Evolutionary conservation across 2,888 invertebrate species (phyloP).

Genomic region (Tethea ocularis): DNA sequence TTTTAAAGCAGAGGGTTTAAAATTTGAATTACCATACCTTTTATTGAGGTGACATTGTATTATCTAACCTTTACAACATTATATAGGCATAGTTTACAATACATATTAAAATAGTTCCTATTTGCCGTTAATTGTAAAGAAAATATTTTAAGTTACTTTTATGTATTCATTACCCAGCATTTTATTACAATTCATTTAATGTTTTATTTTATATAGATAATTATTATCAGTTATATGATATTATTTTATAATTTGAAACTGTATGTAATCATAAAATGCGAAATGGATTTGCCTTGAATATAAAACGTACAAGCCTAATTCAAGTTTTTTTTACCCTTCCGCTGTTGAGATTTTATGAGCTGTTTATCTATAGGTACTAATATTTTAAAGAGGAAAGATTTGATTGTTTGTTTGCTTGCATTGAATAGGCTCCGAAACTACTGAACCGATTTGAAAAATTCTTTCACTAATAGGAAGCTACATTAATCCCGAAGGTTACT

Average conservation of each 20-base stretch:
- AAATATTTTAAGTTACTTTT: not conserved
- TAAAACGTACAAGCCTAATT: slow-evolving; percentile 34
- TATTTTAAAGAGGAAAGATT: no score
- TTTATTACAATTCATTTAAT: not conserved
- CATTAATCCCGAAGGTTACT: no score
- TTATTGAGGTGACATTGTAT: not conserved
- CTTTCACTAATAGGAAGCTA: no score
- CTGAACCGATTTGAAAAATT: no score
- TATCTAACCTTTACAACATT: not conserved
- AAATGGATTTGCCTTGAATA: slow-evolving; percentile 23
- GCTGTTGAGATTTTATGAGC: no score
- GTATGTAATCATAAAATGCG: slow-evolving; percentile 3
- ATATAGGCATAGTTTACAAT: not conserved
- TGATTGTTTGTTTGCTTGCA: no score
- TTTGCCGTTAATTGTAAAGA: slow-evolving; percentile 6
- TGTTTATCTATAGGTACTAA: no score
- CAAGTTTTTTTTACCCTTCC: slow-evolving; percentile 12
- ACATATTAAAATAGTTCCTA: slow-evolving; percentile 7
- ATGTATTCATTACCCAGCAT: not conserved
- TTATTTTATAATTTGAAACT: not conserved
- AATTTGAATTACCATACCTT: not conserved
- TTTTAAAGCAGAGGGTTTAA: not conserved
- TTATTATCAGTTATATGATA: slow-evolving; percentile 2
- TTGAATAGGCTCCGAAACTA: no score
- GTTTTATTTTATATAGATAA: not conserved